phyloP scores from a whole-genome alignment of 2,888 invertebrate species.

The Campaea margaritaria region DNA sequence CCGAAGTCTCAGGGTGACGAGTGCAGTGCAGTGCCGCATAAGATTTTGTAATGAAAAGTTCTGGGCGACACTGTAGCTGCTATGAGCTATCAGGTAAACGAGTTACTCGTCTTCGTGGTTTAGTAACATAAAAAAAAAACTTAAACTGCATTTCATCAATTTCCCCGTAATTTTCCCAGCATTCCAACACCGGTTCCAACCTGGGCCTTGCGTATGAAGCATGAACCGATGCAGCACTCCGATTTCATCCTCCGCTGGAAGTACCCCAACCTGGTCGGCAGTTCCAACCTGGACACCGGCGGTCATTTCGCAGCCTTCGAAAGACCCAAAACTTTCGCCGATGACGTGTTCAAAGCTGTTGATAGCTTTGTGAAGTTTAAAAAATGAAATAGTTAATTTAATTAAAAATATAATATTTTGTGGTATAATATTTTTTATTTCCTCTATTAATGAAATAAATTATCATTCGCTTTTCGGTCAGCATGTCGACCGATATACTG shows the following conservation, averaged over 20 bases:
- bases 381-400: constrained; percentile 24
- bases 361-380: constrained; percentile 52
- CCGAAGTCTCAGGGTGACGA: too few relatives aligned
- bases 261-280: constrained; percentile 88
- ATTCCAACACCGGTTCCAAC: constrained; percentile 89
- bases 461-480: too few relatives aligned
- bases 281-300: constrained; percentile 86
- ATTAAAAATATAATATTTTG: neutral
- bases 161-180: constrained; percentile 75
- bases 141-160: too few relatives aligned
- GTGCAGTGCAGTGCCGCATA: too few relatives aligned
- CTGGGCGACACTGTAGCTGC: too few relatives aligned
- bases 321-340: constrained; percentile 88
- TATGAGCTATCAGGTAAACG: too few relatives aligned
- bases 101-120: too few relatives aligned
- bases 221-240: constrained; percentile 87
- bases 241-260: constrained; percentile 86
- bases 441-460: too few relatives aligned
- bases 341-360: constrained; percentile 85
- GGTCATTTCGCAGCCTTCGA: constrained; percentile 96
- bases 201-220: constrained; percentile 88
- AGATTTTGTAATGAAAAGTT: too few relatives aligned
- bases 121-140: too few relatives aligned
- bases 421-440: too few relatives aligned
- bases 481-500: too few relatives aligned